phyloP scores from a whole-genome alignment of 2,888 invertebrate genomes.

The Creontiades dilutus region DNA sequence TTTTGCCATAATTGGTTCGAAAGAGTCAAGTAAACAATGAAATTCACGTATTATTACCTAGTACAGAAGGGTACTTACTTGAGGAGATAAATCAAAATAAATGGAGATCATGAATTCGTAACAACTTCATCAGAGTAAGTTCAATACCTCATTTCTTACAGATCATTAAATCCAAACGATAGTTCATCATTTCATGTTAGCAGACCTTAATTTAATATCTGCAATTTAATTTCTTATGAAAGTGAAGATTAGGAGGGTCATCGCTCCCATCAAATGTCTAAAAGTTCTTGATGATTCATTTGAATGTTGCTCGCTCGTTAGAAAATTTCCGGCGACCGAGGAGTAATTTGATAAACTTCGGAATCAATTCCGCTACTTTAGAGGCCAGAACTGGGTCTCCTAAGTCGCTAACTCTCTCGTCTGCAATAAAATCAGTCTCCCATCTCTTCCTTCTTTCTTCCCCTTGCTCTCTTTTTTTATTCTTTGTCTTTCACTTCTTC shows the following conservation, averaged over 20 bases:
- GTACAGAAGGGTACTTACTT: no score
- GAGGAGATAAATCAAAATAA: no score
- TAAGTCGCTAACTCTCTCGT: not conserved
- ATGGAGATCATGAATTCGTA: no score
- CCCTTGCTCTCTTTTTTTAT: not conserved
- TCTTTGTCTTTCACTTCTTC: not conserved
- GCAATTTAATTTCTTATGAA: not conserved
- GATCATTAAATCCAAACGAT: no score
- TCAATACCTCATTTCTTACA: no score
- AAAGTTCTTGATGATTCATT: not conserved
- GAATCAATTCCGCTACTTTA: slow-evolving; percentile 6
- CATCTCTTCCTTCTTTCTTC: not conserved
- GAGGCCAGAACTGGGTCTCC: slow-evolving; percentile 18
- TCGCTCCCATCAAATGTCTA: not conserved
- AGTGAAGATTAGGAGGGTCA: not conserved
- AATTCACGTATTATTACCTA: no score
- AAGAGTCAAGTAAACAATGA: no score
- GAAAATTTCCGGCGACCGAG: not conserved
- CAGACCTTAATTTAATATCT: no score
- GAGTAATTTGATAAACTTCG: not conserved
- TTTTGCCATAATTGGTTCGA: no score
- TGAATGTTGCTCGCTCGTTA: not conserved
- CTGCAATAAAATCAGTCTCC: no score
- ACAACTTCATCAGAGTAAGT: no score
- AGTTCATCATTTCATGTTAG: no score